Base-by-base conservation (phyloP, 2,113 vertebrate species). In the Nerophis lumbriciformis region DNA sequence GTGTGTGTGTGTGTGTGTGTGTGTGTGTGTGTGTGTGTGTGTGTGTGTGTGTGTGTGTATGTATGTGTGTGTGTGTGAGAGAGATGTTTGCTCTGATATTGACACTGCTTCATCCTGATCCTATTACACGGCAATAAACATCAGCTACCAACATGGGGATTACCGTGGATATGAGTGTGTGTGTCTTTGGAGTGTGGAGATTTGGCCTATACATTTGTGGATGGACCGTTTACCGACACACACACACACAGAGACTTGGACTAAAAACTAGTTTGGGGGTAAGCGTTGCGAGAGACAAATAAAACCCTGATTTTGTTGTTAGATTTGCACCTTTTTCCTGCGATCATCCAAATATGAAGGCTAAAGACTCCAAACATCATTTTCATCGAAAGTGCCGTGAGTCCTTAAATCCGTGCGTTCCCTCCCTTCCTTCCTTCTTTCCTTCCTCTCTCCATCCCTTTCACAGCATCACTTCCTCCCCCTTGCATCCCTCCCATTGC, bases 121-220 rank as follows among this genome's bases (percentile, higher is more conserved):
- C 92, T 91, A 92, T 93, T 93, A 92, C 87, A 92, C 80, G 92
- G 90, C 92, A 93, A 92, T 93, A 93, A 92, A 87, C 88, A 88
- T 65, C 80, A 85, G 84, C 85, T 85, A 83, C 82, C 88, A 85
- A 89, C 90, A 88, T 76, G 84, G 83, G 91, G 92, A 91, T 92
- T 81, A 92, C 71, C 28, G 28, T 50, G 77, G 70, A 71, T 66
- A 69, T 58, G 68, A 61, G 58, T n/a, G 68, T 54, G 69, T 28
- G 47, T 58, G 64, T 42, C 19, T 19, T 19, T 19, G 19, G 19
- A 19, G 63, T 51, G 72, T 68, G 11, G 42, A 45, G 42, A 45
- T 45, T 11, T 45, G 10, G 11, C 42, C 42, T 45, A 44, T 44
- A 44, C 10, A 10, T 44, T 2, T 44, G 7, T 10, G 9, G 39